A percentile compares a stretch with the other conserved stretches of the same genome.
Evolutionary conservation across 2,888 invertebrate species (phyloP).

Genomic region (Zele albiditarsus): DNA sequence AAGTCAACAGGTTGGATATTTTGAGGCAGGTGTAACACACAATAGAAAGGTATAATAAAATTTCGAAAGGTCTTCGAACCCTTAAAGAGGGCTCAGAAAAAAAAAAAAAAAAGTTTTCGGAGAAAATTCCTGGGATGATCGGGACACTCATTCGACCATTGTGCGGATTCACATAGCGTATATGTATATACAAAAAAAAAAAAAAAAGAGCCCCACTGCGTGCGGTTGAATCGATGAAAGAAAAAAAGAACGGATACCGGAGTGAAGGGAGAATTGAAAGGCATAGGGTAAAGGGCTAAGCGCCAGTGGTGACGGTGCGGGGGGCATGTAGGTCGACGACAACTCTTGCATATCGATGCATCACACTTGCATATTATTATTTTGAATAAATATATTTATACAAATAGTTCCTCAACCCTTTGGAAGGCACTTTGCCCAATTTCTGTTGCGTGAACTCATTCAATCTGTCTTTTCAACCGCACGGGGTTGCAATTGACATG

Average conservation of each 20-base stretch:
- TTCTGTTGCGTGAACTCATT: too few relatives aligned
- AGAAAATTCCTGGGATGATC: conserved; percentile 25
- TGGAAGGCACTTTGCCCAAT: too few relatives aligned
- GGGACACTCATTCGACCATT: conserved; percentile 1
- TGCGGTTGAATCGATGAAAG: neutral
- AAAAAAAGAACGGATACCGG: conserved; percentile 7
- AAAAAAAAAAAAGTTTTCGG: conserved; percentile 18
- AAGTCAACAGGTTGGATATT: conserved; percentile 6
- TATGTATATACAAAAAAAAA: neutral
- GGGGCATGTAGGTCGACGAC: conserved; percentile 66
- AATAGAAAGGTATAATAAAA: conserved; percentile 13
- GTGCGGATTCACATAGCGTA: conserved; percentile 13
- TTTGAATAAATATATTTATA: conserved; percentile 54
- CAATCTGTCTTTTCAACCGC: too few relatives aligned
- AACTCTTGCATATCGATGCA: conserved; percentile 65
- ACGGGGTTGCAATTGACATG: too few relatives aligned
- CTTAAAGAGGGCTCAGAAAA: neutral
- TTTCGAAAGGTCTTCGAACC: conserved; percentile 14
- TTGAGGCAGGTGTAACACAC: conserved; percentile 4
- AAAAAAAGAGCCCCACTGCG: neutral
- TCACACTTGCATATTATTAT: conserved; percentile 59
- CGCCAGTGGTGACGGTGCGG: neutral
- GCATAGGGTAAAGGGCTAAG: conserved; percentile 39
- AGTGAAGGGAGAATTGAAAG: conserved; percentile 45
- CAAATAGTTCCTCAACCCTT: too few relatives aligned